Evolutionary conservation across 2,888 invertebrate genomes (phyloP).

Genomic region (Phorcus lineatus): DNA sequence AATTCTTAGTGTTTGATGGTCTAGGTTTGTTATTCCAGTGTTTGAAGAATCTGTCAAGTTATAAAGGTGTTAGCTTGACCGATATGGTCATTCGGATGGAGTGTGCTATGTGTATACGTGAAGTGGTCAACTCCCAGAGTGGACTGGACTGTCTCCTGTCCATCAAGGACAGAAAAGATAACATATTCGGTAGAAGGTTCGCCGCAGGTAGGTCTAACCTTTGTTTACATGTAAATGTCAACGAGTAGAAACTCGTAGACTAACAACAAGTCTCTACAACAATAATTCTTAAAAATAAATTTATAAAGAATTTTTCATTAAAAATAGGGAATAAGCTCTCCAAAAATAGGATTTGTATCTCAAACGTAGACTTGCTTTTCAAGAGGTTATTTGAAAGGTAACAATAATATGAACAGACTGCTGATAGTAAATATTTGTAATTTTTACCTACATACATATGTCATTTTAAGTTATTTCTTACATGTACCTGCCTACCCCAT

Average conservation of each 20-base stretch:
- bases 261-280: neutral
- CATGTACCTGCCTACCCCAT: too few species aligned
- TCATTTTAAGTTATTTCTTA: too few species aligned
- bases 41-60: conserved; percentile 58
- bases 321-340: too few species aligned
- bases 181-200: conserved; percentile 66
- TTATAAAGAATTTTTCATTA: too few species aligned
- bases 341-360: neutral
- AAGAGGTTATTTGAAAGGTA: too few species aligned
- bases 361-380: neutral
- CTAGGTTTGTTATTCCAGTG: conserved; percentile 65
- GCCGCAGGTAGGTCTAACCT: conserved; percentile 57
- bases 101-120: conserved; percentile 76
- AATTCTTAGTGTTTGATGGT: conserved; percentile 67
- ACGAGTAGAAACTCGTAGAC: neutral
- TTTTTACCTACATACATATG: too few species aligned
- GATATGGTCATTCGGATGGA: conserved; percentile 74
- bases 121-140: conserved; percentile 76
- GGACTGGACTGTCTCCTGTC: conserved; percentile 76
- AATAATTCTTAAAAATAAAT: neutral
- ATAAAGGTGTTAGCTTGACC: conserved; percentile 58
- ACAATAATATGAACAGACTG: too few species aligned
- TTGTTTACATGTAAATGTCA: neutral
- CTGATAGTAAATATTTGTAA: too few species aligned
- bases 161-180: conserved; percentile 61